phyloP scores from a whole-genome alignment of 92 coral and sea anemone genomes.

The Siderastrea radians region DNA sequence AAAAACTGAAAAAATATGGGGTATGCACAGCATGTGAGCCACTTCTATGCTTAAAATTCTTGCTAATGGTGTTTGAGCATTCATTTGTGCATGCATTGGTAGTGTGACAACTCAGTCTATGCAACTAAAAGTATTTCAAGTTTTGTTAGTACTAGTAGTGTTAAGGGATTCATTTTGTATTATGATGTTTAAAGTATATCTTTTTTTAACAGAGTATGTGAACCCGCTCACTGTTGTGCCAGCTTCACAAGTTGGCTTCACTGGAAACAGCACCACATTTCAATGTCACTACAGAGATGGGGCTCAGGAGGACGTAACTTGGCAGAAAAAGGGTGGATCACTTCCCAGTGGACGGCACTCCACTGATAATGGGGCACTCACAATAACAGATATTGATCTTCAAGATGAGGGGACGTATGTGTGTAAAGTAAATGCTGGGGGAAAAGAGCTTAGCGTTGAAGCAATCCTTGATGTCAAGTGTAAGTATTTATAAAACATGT shows the following conservation, averaged over 20 bases:
- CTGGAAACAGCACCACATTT: slow-evolving; percentile 64
- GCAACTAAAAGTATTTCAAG: too few species aligned
- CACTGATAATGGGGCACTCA: slow-evolving; percentile 60
- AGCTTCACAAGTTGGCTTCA: slow-evolving; percentile 35
- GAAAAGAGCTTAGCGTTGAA: slow-evolving; percentile 62
- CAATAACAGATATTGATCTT: slow-evolving; percentile 41
- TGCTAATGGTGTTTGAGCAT: too few species aligned
- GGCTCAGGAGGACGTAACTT: slow-evolving; percentile 65
- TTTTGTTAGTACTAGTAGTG: too few species aligned
- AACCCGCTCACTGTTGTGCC: slow-evolving; percentile 75
- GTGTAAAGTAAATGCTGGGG: slow-evolving; percentile 66
- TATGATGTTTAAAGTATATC: background rate
- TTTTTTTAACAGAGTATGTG: slow-evolving; percentile 34
- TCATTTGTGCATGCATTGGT: too few species aligned
- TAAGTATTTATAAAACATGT: slow-evolving; percentile 48
- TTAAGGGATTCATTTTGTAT: too few species aligned
- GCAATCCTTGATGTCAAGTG: slow-evolving; percentile 79
- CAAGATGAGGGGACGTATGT: slow-evolving; percentile 82
- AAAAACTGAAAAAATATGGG: too few species aligned
- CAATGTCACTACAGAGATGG: slow-evolving; percentile 79
- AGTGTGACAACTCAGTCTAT: too few species aligned
- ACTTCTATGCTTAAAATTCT: too few species aligned
- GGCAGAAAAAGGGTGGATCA: slow-evolving; percentile 81
- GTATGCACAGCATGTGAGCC: too few species aligned
- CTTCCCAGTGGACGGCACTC: slow-evolving; percentile 68